A percentile compares a stretch with the other conserved stretches of the same genome.
These are phyloP conservation scores for Prinia subflava DNA, from an alignment of 2,113 vertebrate species.

Conservation along the genomic window DNA sequence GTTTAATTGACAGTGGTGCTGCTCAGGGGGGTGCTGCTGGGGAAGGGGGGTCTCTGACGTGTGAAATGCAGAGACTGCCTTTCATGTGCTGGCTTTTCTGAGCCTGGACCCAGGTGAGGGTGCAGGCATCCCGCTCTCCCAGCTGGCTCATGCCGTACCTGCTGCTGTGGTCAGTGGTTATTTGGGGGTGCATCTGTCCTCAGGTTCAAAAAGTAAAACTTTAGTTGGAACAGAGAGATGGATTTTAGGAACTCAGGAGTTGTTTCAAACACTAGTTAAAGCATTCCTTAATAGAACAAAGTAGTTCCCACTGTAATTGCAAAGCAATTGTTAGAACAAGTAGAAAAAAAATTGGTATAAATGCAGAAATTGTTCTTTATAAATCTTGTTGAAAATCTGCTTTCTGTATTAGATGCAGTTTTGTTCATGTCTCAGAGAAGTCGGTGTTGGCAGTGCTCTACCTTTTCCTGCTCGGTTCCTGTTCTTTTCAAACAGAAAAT, in stretches of 20 bases:
- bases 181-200: neutral
- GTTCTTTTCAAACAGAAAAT: neutral
- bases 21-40: rapidly evolving
- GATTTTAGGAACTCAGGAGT: neutral
- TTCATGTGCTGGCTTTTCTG: neutral
- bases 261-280: neutral
- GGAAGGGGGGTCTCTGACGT: neutral
- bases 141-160: rapidly evolving
- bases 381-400: neutral
- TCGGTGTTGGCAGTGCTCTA: rapidly evolving
- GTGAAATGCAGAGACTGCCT: neutral
- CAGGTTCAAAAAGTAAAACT: neutral
- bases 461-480: neutral
- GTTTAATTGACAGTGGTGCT: neutral
- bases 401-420: neutral
- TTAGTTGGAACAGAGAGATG: neutral
- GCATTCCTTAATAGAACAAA: neutral
- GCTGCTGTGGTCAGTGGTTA: neutral
- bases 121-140: neutral
- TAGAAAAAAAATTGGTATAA: neutral
- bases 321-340: neutral
- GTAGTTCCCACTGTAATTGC: neutral
- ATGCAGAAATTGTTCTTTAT: neutral
- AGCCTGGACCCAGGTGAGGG: neutral
- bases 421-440: neutral